These are phyloP conservation scores for Oligia strigilis DNA, from an alignment of 2,888 invertebrate species.

Conservation along the genomic window DNA sequence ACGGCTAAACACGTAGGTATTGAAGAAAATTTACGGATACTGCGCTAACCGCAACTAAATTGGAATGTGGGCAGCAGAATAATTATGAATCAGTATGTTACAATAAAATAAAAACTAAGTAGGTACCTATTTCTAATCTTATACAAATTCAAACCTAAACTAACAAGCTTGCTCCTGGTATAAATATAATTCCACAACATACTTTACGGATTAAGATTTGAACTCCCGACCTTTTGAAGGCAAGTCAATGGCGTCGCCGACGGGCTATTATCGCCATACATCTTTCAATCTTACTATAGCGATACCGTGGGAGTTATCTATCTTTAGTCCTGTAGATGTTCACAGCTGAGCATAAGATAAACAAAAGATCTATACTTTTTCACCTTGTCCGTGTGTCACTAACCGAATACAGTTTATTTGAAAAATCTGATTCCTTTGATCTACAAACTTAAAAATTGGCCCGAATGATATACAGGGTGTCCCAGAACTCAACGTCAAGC, in stretches of 20 bases:
- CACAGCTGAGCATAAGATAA: constrained; percentile 19
- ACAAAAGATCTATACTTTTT: neutral
- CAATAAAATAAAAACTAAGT: neutral
- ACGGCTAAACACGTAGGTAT: too few relatives aligned
- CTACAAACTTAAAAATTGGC: too few relatives aligned
- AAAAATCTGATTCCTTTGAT: too few relatives aligned
- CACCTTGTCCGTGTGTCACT: too few relatives aligned
- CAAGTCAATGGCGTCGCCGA: constrained; percentile 60
- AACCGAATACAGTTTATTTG: too few relatives aligned
- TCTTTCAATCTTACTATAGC: constrained; percentile 53
- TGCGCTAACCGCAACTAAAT: too few relatives aligned
- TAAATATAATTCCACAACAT: constrained; percentile 24
- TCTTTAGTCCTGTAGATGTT: constrained; percentile 5
- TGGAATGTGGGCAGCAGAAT: neutral
- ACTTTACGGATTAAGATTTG: constrained; percentile 52
- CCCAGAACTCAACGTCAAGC: too few relatives aligned
- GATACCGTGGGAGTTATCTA: constrained; percentile 47
- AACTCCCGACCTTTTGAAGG: constrained; percentile 55
- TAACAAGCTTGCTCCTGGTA: constrained; percentile 16
- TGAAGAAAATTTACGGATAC: too few relatives aligned
- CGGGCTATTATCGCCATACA: constrained; percentile 57
- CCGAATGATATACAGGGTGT: too few relatives aligned
- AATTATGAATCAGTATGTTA: neutral
- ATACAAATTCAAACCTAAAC: neutral
- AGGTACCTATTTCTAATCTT: neutral